These are phyloP conservation scores for Colius striatus DNA, from an alignment of 2,113 vertebrate genomes.

Conservation along the genomic window DNA sequence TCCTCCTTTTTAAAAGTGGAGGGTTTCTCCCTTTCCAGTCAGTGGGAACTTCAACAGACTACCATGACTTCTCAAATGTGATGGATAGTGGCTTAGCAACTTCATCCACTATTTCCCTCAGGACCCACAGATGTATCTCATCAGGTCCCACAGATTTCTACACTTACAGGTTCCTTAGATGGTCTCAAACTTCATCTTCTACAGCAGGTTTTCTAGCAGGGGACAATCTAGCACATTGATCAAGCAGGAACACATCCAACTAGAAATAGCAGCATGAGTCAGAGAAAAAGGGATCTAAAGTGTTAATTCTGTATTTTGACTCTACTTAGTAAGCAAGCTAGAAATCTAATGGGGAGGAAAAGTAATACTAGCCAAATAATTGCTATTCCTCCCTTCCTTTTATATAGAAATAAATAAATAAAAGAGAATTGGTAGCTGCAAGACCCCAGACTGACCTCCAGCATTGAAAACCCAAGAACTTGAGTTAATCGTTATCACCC, in stretches of 20 bases:
- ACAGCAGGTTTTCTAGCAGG: too few species aligned
- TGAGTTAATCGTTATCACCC: neutral
- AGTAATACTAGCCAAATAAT: neutral
- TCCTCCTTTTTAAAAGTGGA: too few species aligned
- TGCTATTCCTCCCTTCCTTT: neutral
- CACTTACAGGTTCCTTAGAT: too few species aligned
- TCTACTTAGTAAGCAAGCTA: neutral
- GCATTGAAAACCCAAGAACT: neutral
- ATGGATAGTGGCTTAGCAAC: too few species aligned
- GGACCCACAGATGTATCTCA: too few species aligned
- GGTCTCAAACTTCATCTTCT: too few species aligned
- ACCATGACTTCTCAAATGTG: too few species aligned
- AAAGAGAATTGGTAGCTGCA: neutral
- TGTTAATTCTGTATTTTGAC: neutral
- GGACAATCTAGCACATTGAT: too few species aligned
- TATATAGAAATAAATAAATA: neutral
- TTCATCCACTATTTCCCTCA: too few species aligned
- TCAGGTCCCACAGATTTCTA: too few species aligned
- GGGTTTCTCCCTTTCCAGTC: too few species aligned
- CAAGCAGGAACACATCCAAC: neutral
- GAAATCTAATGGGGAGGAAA: neutral
- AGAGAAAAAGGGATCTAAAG: neutral
- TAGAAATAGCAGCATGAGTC: neutral
- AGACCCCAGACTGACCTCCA: neutral
- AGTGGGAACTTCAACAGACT: too few species aligned